These are phyloP conservation scores for Meleagris gallopavo DNA, from an alignment of 2,113 vertebrate species.

Conservation along the genomic window DNA sequence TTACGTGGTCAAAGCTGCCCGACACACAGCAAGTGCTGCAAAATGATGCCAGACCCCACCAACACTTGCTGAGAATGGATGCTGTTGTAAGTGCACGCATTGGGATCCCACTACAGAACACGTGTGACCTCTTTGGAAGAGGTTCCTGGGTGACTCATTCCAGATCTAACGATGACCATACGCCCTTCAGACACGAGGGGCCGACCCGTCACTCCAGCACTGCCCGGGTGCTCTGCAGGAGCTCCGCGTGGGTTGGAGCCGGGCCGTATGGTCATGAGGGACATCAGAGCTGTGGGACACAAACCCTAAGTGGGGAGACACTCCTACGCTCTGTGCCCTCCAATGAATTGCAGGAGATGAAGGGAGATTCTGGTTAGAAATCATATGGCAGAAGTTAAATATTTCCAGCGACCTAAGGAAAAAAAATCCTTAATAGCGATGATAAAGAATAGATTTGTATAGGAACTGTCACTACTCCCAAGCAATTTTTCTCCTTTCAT, in stretches of 20 bases:
- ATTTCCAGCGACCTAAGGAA: background rate
- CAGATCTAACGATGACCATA: conserved; percentile 75
- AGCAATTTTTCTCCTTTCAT: background rate
- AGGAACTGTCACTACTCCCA: background rate
- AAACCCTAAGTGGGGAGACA: background rate
- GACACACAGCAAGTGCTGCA: background rate
- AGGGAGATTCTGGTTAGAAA: background rate
- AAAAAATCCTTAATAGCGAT: accelerated
- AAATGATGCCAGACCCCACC: background rate
- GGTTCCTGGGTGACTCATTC: conserved; percentile 71
- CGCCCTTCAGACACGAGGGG: conserved; percentile 38
- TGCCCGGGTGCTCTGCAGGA: background rate
- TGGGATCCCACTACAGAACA: conserved; percentile 35
- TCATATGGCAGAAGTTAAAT: background rate
- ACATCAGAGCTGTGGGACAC: background rate
- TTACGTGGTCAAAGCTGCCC: background rate
- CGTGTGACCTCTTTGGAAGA: conserved; percentile 61
- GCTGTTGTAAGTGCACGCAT: conserved; percentile 47
- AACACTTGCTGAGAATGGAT: conserved; percentile 57
- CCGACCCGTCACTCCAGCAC: no score
- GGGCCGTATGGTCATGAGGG: no score
- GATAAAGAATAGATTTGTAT: background rate
- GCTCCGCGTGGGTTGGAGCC: background rate
- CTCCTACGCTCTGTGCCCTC: background rate
- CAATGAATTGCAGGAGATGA: accelerated